phyloP scores from a whole-genome alignment of 1,140 invertebrate species.

The Drosophila mauritiana region DNA sequence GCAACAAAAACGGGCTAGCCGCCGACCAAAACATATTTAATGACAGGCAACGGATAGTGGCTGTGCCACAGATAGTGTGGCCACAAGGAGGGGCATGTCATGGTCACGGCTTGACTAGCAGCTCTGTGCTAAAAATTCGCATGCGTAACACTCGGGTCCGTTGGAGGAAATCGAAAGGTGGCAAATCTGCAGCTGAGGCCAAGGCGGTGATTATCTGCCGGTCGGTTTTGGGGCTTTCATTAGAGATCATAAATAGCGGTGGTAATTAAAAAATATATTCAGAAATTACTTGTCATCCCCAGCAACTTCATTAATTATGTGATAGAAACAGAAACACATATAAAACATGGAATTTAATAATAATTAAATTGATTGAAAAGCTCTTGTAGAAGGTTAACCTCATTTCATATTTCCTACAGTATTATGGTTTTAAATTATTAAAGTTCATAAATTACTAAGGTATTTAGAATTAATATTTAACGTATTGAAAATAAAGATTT shows the following conservation, averaged over 20 bases:
- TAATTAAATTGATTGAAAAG: background rate
- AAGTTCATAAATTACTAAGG: background rate
- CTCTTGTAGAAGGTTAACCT: background rate
- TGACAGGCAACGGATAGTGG: constrained; percentile 35
- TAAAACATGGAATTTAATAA: background rate
- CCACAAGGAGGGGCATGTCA: constrained; percentile 32
- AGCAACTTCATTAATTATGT: background rate
- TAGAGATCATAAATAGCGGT: background rate
- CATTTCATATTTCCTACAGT: background rate
- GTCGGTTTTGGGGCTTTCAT: background rate
- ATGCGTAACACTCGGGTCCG: constrained; percentile 43
- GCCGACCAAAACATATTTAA: constrained; percentile 58
- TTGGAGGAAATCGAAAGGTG: constrained; percentile 48
- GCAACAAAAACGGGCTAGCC: constrained; percentile 38
- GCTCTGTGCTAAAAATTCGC: constrained; percentile 48
- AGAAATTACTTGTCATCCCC: background rate
- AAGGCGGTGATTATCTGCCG: background rate
- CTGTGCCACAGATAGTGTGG: background rate
- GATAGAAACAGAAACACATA: background rate
- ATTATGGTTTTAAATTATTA: background rate
- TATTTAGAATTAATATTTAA: background rate
- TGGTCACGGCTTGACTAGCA: constrained; percentile 42
- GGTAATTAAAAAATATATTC: background rate
- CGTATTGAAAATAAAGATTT: background rate
- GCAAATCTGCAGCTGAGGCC: constrained; percentile 9